Base-by-base conservation (phyloP, 2,113 vertebrate species). In the Tapirus terrestris region DNA sequence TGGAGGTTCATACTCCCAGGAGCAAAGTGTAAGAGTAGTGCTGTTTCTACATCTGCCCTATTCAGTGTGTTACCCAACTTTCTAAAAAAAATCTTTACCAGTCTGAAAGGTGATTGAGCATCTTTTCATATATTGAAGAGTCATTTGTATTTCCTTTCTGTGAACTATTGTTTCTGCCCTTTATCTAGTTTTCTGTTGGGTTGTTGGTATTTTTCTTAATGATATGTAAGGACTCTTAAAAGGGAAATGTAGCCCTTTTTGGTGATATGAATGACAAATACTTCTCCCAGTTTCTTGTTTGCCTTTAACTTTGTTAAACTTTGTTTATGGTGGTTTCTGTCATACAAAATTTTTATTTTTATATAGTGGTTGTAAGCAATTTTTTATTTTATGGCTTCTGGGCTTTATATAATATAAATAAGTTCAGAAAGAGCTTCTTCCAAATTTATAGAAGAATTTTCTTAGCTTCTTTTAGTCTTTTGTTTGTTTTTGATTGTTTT, bases 191-290 rank as follows among this genome's bases (percentile, higher is more conserved):
- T 91, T 63, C 83, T 91, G 5, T 51, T 39, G 48, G 20, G 31
- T 76, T 70, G 8, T 65, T 94, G 53, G 21, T 73, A 61, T 85
- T 97, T 92, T 97, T 85, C 83, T 86, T 81, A 68, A 82, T 68
- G 27, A 25, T 33, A 9, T 31, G 5, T 58, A 68, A 2, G 31
- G 18, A 68, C 53, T 89, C 51, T 94, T 76, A 29, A 81, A 94
- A 89, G 53, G n/a, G 51, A 85, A 33, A 92, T 29, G n/a, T 45
- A 89, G 33, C 51, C n/a, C 12, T n/a, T 51, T 77, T 36, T 82
- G 75, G 23, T 81, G 58, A 56, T 51, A 18, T 58, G 39, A 70
- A 76, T 72, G 67, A 75, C n/a, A 95, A 75, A 10, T 68, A 16
- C 31, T 65, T 88, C 82, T 75, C n/a, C 29, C n/a, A 68, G n/a